Conservation (phyloP, 2,113 vertebrate species). For the Dissostichus mawsoni region DNA sequence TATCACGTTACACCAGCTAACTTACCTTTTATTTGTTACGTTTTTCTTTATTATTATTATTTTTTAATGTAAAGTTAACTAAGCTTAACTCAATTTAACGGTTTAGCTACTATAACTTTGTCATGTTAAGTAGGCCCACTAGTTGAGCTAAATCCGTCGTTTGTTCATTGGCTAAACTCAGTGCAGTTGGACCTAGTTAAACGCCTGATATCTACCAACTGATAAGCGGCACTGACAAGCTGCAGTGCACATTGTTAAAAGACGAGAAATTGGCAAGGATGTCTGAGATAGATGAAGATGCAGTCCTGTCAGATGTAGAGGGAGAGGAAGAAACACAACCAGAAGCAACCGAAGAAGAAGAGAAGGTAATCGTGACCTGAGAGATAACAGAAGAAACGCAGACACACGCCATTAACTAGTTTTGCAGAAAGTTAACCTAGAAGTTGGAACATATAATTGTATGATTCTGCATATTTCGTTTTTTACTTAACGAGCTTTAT, state of each 20-base stretch:
- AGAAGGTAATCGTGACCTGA: constrained; percentile 38
- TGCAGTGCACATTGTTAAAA: neutral
- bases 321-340: constrained; percentile 21
- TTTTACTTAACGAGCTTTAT: no score
- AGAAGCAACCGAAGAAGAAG: constrained; percentile 1
- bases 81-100: neutral
- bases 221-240: no score
- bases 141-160: neutral
- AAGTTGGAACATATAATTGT: neutral
- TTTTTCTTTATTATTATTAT: no score
- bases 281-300: constrained; percentile 60
- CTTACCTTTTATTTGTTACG: neutral
- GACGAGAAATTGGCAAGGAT: neutral
- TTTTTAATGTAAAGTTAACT: neutral
- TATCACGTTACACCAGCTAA: no score
- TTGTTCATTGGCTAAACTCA: neutral
- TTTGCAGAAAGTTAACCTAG: neutral
- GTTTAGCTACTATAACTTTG: neutral
- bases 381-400: neutral
- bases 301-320: constrained; percentile 52
- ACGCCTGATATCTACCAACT: neutral
- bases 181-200: neutral
- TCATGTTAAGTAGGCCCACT: neutral
- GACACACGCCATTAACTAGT: neutral
- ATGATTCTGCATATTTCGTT: no score